Evolutionary conservation across 2,113 vertebrate species (phyloP).

Genomic region (Apteryx mantelli): DNA sequence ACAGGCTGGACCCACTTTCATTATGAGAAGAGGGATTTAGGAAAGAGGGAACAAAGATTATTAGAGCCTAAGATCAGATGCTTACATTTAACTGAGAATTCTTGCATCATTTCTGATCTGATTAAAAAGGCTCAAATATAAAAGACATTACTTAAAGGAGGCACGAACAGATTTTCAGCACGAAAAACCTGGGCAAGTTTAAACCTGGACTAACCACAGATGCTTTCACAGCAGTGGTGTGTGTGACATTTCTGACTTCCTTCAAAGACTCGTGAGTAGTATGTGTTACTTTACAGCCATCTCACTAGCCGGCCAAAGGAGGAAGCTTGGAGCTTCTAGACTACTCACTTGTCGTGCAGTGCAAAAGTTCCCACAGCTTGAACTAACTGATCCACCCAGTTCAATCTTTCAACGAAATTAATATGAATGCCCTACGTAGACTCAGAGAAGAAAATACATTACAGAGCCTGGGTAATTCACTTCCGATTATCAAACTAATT

Average conservation of each 20-base stretch:
- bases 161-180: neutral
- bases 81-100: neutral
- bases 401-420: neutral
- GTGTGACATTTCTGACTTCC: neutral
- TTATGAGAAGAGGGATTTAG: neutral
- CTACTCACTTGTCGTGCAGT: neutral
- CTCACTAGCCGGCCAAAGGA: neutral
- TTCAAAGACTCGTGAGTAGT: neutral
- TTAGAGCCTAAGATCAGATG: neutral
- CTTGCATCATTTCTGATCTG: neutral
- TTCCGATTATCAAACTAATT: neutral
- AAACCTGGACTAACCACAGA: neutral
- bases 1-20: neutral
- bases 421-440: neutral
- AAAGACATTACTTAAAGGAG: neutral
- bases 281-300: neutral
- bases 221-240: neutral
- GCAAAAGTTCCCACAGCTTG: neutral
- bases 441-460: neutral
- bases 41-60: neutral
- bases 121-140: neutral
- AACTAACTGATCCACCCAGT: neutral
- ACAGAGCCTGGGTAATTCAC: neutral
- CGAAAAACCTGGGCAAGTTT: neutral
- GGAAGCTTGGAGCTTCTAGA: neutral